Evolutionary conservation across 2,888 invertebrate species (phyloP), one percentile per base, ranked within the genome.

Genomic region (Vesta saturnalis): DNA sequence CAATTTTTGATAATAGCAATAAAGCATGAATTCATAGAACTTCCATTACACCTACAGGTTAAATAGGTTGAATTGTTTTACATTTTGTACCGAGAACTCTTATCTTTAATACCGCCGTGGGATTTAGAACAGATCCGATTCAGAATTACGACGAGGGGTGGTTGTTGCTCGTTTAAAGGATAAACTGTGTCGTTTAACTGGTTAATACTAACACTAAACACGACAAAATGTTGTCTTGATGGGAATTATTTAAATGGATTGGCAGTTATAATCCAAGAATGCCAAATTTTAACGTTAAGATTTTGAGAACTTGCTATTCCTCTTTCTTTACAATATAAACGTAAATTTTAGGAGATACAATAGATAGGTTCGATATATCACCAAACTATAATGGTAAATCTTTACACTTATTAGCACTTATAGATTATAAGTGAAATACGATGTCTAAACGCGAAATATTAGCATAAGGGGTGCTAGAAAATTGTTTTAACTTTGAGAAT

Each of bases 61-160:
- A 55, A 71, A 71, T 71, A 66, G 67, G 60, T 57, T 60, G 63
- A 54, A 70, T 70, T 70, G 66, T 70, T 70, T 60, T 67, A 61
- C 64, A 67, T 70, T 70, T 64, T 70, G 70, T 67, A 56, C 64
- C 55, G 54, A 60, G 67, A 60, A 63, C 55, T 63, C 62, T 63
- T 63, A 63, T 63, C 62, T 63, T 63, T 56, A 70, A 67, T 49
- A 63, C 39, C 62, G 63, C 58, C 54, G 15, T 55, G 70, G 70
- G 66, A 67, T 67, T 70, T 70, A 54, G 60, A 67, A 63, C 64
- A 63, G 59, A 46, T 54, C 55, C 63, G 63, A 65, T 65, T 69
- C 59, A 61, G 65, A 62, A 69, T 69, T 66, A 63, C 63, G 57
- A 57, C 65, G 57, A 59, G 67, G 63, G 66, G 60, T 52, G 30